Percentiles rank a stretch among this genome's conserved stretches.
phyloP scores from a whole-genome alignment of 2,888 invertebrate genomes.

The Esperia sulphurella region DNA sequence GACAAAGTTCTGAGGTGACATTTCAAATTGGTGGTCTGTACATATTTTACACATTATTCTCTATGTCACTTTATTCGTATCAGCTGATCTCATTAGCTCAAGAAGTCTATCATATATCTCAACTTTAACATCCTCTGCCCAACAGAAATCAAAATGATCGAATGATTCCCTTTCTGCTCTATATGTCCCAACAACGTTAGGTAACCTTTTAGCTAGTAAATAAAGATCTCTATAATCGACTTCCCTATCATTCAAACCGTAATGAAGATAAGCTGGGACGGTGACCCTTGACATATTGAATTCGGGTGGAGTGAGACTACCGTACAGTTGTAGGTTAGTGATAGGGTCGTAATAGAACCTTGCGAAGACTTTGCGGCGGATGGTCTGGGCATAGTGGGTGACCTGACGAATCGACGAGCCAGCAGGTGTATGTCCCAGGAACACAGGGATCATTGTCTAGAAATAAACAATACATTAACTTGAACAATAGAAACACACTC shows the following conservation, averaged over 20 bases:
- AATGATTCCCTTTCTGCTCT: slow-evolving; percentile 27
- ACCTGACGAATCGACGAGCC: slow-evolving; percentile 46
- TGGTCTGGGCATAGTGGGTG: slow-evolving; percentile 44
- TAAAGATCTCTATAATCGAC: slow-evolving; percentile 33
- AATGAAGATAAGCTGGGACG: slow-evolving; percentile 36
- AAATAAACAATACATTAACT: slow-evolving; percentile 4
- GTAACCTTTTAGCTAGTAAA: slow-evolving; percentile 23
- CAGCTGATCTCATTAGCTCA: slow-evolving; percentile 29
- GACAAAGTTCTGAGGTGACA: background rate
- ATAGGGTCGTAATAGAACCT: slow-evolving; percentile 33
- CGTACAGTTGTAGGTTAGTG: slow-evolving; percentile 35
- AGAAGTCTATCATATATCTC: slow-evolving; percentile 32
- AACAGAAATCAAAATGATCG: slow-evolving; percentile 46
- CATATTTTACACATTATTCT: background rate
- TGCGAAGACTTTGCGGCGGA: slow-evolving; percentile 34
- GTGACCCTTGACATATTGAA: slow-evolving; percentile 37
- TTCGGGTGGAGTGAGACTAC: slow-evolving; percentile 31
- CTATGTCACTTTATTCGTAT: slow-evolving; percentile 12
- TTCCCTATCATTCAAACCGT: slow-evolving; percentile 28
- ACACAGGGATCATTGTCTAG: slow-evolving; percentile 47
- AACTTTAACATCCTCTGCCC: slow-evolving; percentile 31
- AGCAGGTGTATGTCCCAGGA: slow-evolving; percentile 43
- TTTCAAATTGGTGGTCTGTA: background rate
- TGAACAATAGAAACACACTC: too few species aligned
- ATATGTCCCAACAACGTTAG: slow-evolving; percentile 24